These are phyloP conservation scores for Pseudoatta argentina DNA, from an alignment of 1,140 invertebrate genomes.

Conservation along the genomic window DNA sequence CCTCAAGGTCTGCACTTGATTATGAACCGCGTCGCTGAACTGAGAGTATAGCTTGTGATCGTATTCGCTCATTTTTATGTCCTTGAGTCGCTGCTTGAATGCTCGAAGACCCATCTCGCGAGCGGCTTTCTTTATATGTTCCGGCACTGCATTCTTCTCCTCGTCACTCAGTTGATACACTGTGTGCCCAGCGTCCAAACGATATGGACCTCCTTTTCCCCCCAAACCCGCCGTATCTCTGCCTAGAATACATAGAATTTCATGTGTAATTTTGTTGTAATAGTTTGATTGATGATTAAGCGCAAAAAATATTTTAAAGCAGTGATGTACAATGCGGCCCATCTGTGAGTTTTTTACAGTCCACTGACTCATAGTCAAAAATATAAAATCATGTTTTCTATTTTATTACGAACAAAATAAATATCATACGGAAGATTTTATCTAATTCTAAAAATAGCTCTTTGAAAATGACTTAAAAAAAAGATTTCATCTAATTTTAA, in stretches of 20 bases:
- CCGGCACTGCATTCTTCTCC: slow-evolving; percentile 96
- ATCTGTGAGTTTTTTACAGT: too few relatives aligned
- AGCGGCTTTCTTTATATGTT: slow-evolving; percentile 95
- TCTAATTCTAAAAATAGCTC: too few relatives aligned
- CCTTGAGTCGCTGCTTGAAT: slow-evolving; percentile 94
- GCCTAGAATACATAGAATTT: slow-evolving; percentile 74
- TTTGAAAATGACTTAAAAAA: too few relatives aligned
- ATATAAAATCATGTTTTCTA: too few relatives aligned
- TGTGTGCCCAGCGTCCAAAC: slow-evolving; percentile 96
- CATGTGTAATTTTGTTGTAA: background rate
- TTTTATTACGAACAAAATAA: too few relatives aligned
- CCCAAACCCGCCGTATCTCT: slow-evolving; percentile 97
- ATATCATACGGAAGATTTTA: too few relatives aligned
- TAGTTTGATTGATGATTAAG: background rate
- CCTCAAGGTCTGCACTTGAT: slow-evolving; percentile 90
- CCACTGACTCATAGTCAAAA: too few relatives aligned
- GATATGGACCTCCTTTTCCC: slow-evolving; percentile 96
- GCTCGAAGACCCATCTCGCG: slow-evolving; percentile 96
- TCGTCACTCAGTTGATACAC: slow-evolving; percentile 95
- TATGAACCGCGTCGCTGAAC: slow-evolving; percentile 92
- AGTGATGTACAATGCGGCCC: too few relatives aligned
- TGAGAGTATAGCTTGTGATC: slow-evolving; percentile 95
- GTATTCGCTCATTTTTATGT: slow-evolving; percentile 98
- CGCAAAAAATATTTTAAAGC: background rate
- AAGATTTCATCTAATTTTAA: too few relatives aligned